Evolutionary conservation across 2,113 vertebrate genomes (phyloP).

Genomic region (Plecturocebus donacophilus): DNA sequence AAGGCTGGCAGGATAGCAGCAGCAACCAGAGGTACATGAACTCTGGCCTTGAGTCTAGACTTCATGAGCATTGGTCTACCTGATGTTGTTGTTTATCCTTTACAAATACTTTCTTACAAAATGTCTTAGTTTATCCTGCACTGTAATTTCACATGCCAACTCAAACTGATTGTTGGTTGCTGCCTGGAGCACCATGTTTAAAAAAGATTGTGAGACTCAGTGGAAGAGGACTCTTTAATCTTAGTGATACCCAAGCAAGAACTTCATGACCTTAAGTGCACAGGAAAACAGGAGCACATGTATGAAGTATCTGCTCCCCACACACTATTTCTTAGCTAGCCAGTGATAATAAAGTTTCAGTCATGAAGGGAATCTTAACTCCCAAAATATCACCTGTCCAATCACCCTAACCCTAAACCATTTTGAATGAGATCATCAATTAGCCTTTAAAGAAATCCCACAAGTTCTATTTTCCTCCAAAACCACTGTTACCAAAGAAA

Average conservation of each 20-base stretch:
- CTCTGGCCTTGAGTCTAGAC: background rate
- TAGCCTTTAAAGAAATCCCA: background rate
- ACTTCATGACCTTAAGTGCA: too few species aligned
- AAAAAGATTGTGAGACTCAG: background rate
- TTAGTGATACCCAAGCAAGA: too few species aligned
- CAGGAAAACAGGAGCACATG: accelerated
- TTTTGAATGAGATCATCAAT: background rate
- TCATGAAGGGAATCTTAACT: background rate
- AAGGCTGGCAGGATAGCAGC: background rate
- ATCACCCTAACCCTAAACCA: background rate
- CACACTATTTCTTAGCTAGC: background rate
- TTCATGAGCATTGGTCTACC: too few species aligned
- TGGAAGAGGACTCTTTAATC: background rate
- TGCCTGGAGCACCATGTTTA: background rate
- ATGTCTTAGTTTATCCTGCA: background rate
- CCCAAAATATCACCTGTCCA: background rate
- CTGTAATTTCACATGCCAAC: background rate
- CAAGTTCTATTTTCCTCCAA: background rate
- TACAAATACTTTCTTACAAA: background rate
- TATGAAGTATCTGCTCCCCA: background rate
- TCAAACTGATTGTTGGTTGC: background rate
- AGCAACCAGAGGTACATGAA: background rate
- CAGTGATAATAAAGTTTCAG: background rate
- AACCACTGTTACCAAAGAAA: background rate
- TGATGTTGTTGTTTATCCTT: background rate